phyloP scores from a whole-genome alignment of 2,797 vertebrate species.

The Chanos chanos region DNA sequence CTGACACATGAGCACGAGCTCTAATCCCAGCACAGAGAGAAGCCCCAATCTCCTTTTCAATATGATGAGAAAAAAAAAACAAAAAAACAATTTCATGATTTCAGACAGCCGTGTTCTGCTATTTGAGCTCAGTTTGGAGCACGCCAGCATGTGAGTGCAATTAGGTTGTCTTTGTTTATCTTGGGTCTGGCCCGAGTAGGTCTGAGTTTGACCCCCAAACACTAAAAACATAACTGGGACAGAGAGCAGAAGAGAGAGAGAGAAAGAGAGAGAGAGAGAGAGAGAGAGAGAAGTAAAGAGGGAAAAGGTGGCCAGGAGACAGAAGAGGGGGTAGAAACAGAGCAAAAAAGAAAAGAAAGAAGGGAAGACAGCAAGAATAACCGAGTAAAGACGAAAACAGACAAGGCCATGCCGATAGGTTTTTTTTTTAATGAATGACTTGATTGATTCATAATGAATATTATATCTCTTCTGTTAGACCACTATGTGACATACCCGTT shows the following conservation, averaged over 20 bases:
- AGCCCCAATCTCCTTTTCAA: too few relatives aligned
- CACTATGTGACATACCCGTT: not conserved
- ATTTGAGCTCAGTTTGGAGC: not conserved
- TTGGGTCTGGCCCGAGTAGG: constrained; percentile 1
- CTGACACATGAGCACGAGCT: too few relatives aligned
- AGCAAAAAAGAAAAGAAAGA: not conserved
- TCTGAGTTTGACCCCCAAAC: not conserved
- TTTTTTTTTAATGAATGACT: too few relatives aligned
- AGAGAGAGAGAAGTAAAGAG: not conserved
- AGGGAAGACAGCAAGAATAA: too few relatives aligned
- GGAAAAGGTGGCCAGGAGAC: not conserved
- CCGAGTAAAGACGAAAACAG: too few relatives aligned
- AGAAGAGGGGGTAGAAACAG: too few relatives aligned
- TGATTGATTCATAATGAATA: too few relatives aligned
- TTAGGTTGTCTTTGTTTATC: not conserved
- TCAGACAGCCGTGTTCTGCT: not conserved
- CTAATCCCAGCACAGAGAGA: too few relatives aligned
- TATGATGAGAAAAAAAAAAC: too few relatives aligned
- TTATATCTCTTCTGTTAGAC: not conserved
- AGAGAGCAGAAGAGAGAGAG: not conserved
- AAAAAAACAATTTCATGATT: too few relatives aligned
- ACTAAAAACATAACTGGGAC: not conserved
- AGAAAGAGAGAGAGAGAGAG: not conserved
- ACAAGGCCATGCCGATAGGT: too few relatives aligned
- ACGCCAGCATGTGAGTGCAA: constrained; percentile 10